Percentiles rank a stretch among this genome's conserved stretches.
Conservation (phyloP, 2,888 invertebrate species). For the Seira ritae region DNA sequence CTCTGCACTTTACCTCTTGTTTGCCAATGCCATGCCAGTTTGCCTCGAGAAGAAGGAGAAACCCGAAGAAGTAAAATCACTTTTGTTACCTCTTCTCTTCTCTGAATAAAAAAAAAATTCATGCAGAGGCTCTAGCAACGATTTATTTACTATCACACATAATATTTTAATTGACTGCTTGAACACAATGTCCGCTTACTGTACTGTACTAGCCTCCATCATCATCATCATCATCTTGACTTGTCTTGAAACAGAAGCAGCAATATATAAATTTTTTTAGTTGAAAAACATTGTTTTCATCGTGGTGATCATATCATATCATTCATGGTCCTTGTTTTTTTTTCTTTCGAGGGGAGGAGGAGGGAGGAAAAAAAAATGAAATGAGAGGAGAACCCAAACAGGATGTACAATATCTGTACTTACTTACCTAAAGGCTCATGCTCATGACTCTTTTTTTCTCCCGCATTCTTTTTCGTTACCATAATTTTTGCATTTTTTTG, state of each 20-base stretch:
- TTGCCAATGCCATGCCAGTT: conserved; percentile 7
- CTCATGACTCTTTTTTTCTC: background rate
- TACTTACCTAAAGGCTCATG: background rate
- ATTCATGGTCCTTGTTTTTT: background rate
- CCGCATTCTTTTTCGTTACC: too few relatives aligned
- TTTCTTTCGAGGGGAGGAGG: too few relatives aligned
- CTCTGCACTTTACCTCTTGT: conserved; percentile 47
- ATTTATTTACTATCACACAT: conserved; percentile 43
- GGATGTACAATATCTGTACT: too few relatives aligned
- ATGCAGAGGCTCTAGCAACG: too few relatives aligned
- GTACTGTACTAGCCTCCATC: conserved; percentile 32
- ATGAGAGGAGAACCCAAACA: background rate
- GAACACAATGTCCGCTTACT: conserved; percentile 42
- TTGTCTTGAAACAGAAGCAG: conserved; percentile 14
- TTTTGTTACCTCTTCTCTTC: conserved; percentile 34
- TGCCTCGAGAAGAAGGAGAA: conserved; percentile 25
- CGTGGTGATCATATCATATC: too few relatives aligned
- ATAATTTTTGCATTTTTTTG: too few relatives aligned
- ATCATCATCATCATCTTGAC: conserved; percentile 13
- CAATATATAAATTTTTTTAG: too few relatives aligned
- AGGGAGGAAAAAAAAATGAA: background rate
- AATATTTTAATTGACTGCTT: conserved; percentile 9
- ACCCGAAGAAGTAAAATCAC: conserved; percentile 57
- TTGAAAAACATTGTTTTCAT: background rate
- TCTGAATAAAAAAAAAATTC: conserved; percentile 35